Evolutionary conservation across 2,797 vertebrate genomes (phyloP).

Genomic region (Sebastes taczanowskii): DNA sequence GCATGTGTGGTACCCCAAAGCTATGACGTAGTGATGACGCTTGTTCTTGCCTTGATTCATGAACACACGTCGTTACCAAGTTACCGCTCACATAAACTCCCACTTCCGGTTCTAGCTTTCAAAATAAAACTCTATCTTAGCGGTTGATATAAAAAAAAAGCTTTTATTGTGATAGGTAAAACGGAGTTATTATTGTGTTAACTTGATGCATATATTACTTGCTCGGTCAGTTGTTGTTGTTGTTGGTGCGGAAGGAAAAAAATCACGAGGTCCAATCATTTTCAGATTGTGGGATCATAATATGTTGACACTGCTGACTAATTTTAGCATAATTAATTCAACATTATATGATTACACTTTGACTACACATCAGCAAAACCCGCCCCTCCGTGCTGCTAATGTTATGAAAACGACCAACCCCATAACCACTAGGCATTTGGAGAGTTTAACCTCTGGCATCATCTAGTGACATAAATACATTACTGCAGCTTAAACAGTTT

Average conservation of each 20-base stretch:
- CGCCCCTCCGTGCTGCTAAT: background rate
- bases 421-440: accelerated
- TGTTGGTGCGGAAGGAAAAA: background rate
- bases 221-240: background rate
- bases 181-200: accelerated
- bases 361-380: background rate
- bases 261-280: background rate
- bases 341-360: too few relatives aligned
- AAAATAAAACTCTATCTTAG: constrained; percentile 9
- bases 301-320: background rate
- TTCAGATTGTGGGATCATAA: too few relatives aligned
- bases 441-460: too few relatives aligned
- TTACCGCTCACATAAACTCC: accelerated
- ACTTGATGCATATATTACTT: background rate
- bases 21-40: accelerated
- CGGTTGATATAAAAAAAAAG: accelerated
- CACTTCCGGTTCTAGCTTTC: background rate
- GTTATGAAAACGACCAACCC: background rate
- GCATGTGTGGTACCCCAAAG: too few relatives aligned
- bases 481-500: too few relatives aligned
- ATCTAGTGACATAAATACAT: too few relatives aligned
- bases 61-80: background rate
- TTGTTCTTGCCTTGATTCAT: accelerated
- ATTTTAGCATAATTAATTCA: background rate
- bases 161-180: background rate